Base-by-base conservation (phyloP, 2,888 invertebrate genomes). In the Dascillus cervinus region DNA sequence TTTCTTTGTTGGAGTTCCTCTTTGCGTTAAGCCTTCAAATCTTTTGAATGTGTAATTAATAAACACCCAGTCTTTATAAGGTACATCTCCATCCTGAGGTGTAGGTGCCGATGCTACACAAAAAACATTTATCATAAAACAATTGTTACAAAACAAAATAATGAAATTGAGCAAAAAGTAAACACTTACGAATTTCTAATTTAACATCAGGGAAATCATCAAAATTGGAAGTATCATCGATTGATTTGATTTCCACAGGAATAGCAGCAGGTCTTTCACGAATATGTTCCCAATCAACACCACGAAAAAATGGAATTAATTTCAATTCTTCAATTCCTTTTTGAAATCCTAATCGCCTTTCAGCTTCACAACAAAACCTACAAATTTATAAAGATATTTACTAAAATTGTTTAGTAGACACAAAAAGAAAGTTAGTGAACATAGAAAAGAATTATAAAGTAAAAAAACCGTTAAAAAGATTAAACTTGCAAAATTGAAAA, bases 151-250 rank as follows among this genome's bases (percentile, higher is more conserved):
- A n/a, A n/a, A n/a, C n/a, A n/a, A n/a, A 27, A 12, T 8, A 30
- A 22, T 13, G 3, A 21, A 21, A n/a, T 3, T 25, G 14, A 4
- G 4, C 3, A 9, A 26, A 26, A 26, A 12, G n/a, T 8, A 33
- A 32, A 32, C 25, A 80, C 91, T 82, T 76, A 95, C 95, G 94
- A 72, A 96, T 94, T 74, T 94, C 91, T 49, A 97, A 77, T 64
- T 97, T 96, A 55, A 95, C 95, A 69, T 98, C 97, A 3, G 97
- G 97, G 75, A 99, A 99, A 57, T 99, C 98, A 69, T 99, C 98
- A 66, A 99, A 99, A 71, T 99, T 98, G 47, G 96, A 96, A 22
- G 98, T 98, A 67, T 99, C 98, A 65, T 98, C 98, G 54, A 99
- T 99, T 47, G 96, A 95, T 63, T 89, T 87, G 37, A 99, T 95